Conservation (phyloP, 1,140 invertebrate species). For the Psilanteris sp. region DNA sequence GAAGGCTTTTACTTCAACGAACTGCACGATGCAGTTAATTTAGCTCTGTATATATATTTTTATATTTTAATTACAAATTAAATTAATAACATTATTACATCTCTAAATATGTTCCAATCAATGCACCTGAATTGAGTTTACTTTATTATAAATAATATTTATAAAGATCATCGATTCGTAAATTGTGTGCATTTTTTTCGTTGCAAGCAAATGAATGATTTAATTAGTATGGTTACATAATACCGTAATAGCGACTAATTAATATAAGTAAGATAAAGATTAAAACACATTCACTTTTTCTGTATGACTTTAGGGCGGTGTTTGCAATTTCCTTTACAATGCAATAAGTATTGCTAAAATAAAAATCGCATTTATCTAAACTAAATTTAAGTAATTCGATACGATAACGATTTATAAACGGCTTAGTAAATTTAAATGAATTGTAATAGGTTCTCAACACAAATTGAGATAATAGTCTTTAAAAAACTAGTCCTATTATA, state of each 20-base stretch:
- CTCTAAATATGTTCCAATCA: too few species aligned
- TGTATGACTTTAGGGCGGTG: constrained; percentile 25
- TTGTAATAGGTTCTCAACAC: constrained; percentile 19
- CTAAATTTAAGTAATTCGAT: constrained; percentile 15
- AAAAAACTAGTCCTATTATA: constrained; percentile 21
- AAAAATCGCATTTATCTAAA: constrained; percentile 27
- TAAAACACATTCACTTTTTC: constrained; percentile 49
- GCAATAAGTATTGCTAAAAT: constrained; percentile 24
- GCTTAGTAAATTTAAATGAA: constrained; percentile 33
- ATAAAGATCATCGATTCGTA: too few species aligned
- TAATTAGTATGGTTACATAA: constrained; percentile 28
- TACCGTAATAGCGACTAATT: constrained; percentile 32
- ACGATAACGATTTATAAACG: constrained; percentile 38
- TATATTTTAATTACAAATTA: too few species aligned
- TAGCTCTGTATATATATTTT: too few species aligned
- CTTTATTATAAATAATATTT: too few species aligned
- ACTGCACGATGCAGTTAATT: too few species aligned
- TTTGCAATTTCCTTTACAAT: constrained; percentile 54
- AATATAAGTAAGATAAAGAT: constrained; percentile 44
- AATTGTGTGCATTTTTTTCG: too few species aligned
- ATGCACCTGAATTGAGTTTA: too few species aligned
- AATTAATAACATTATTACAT: too few species aligned
- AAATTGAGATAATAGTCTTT: background rate
- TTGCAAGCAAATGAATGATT: too few species aligned
- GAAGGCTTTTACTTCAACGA: background rate